Base-by-base conservation (phyloP, 2,113 vertebrate genomes). In the Seriola quinqueradiata region DNA sequence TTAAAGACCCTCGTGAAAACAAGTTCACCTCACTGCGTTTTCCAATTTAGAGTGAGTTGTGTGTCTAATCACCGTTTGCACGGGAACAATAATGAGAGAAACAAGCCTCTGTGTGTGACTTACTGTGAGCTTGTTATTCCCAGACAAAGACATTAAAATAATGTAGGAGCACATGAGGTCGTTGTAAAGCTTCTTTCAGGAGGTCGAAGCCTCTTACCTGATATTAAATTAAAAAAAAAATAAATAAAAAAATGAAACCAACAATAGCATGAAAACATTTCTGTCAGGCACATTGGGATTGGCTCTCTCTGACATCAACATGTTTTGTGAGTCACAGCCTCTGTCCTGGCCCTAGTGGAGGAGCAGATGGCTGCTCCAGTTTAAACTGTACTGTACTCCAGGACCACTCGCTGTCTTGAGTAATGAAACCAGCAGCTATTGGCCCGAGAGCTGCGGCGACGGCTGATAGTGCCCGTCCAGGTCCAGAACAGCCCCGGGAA, bases 351-450 rank as follows among this genome's bases (percentile, higher is more conserved):
- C 17, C 25, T 1, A 1, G 55, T 55, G 38, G 36, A 69, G 61
- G 70, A 78, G 52, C 91, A 92, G 81, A 85, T 89, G 89, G 89
- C 74, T 38, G 70, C 75, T 25, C 44, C 58, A 5, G 17, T 84
- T 64, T 67, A 42, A 59, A 50, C 17, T 2, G 0, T 0, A 48
- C 48, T 52, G 16, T 57, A 36, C 68, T 59, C 10, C 36, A 28
- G 21, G 76, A 84, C 70, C 70, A 0, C 83, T 87, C 1, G 17
- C 79, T 50, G 84, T 50, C 36, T 66, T 59, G 60, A 81, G 64
- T 77, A 68, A 86, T 73, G 66, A 86, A 60, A 44, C 25, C 0
- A 57, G 63, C 3, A 8, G 40, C 46, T 14, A 16, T 36, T 34
- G 59, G 59, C 7, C 7, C 14, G 3, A 59, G 36, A 42, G n/a